Evolutionary conservation across 2,888 invertebrate genomes (phyloP), one percentile per base, ranked within the genome.

Genomic region (Scaptomyza polygonia): DNA sequence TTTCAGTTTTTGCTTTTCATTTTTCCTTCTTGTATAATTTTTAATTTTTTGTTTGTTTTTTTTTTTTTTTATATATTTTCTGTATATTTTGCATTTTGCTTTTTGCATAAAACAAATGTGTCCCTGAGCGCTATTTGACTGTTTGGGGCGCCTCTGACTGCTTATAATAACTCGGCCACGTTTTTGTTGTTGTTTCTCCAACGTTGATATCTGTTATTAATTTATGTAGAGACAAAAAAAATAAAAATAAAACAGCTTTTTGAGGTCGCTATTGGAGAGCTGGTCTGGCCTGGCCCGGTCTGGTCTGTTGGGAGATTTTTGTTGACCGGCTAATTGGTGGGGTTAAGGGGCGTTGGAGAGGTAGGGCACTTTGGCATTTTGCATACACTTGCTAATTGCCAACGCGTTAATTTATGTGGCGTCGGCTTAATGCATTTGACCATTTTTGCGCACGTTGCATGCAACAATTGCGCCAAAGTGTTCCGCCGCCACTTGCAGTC

Each of bases 311-410:
- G 39, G 76, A 36, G 36, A n/a, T n/a, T 7, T 36, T 36, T 36
- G n/a, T 14, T 36, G 36, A 36, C 14, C 36, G 36, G 48, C 44
- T 56, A 14, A 47, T 40, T 14, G 16, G 32, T 9, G 42, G 18
- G 49, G 9, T 2, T 9, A 30, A 32, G n/a, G 39, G 32, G 59
- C 43, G n/a, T n/a, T n/a, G n/a, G 21, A 42, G 25, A 44, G 29
- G 30, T 42, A 39, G 30, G 63, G 34, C 59, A 39, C 48, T 67
- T 62, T 58, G 59, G 74, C 76, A 80, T 88, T 85, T 88, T 88
- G 88, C 88, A 83, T 85, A 88, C 85, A 84, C 81, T 84, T 86
- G 88, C 84, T 85, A 88, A 85, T 88, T 85, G 85, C 88, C 77
- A 66, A 69, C 68, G 80, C 88, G 86, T 83, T 85, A 85, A 88